Conservation (phyloP, 2,888 invertebrate species). For the Drosophila seclusa region DNA sequence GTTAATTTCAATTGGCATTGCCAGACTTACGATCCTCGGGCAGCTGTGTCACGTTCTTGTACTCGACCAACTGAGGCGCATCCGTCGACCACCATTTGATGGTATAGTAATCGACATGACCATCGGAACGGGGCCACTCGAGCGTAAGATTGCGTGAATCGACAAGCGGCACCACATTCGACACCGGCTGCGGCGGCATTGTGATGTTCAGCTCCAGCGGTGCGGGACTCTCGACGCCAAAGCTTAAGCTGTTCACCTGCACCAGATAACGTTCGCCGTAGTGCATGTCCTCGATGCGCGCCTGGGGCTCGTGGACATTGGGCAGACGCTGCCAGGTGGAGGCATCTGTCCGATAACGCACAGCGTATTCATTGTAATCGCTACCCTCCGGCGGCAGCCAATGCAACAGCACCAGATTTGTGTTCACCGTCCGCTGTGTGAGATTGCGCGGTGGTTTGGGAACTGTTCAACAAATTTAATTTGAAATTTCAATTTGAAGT, state of each 20-base stretch:
- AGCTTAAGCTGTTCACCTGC: slow-evolving; percentile 94
- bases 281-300: slow-evolving; percentile 93
- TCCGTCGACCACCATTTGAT: slow-evolving; percentile 91
- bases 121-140: slow-evolving; percentile 95
- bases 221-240: slow-evolving; percentile 91
- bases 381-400: slow-evolving; percentile 90
- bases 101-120: slow-evolving; percentile 93
- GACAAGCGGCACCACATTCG: slow-evolving; percentile 91
- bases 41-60: slow-evolving; percentile 86
- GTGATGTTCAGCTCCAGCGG: slow-evolving; percentile 93
- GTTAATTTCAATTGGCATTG: background rate
- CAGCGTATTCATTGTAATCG: slow-evolving; percentile 90
- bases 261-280: slow-evolving; percentile 95
- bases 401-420: slow-evolving; percentile 91
- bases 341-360: slow-evolving; percentile 91
- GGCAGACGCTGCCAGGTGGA: slow-evolving; percentile 90
- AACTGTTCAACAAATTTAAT: slow-evolving; percentile 85
- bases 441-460: slow-evolving; percentile 92
- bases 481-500: background rate
- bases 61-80: slow-evolving; percentile 85
- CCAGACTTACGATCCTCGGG: slow-evolving; percentile 68
- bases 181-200: slow-evolving; percentile 94
- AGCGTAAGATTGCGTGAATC: slow-evolving; percentile 96
- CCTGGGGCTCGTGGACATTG: slow-evolving; percentile 88
- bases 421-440: slow-evolving; percentile 91